phyloP scores from a whole-genome alignment of 2,113 vertebrate genomes.

The Limanda limanda region DNA sequence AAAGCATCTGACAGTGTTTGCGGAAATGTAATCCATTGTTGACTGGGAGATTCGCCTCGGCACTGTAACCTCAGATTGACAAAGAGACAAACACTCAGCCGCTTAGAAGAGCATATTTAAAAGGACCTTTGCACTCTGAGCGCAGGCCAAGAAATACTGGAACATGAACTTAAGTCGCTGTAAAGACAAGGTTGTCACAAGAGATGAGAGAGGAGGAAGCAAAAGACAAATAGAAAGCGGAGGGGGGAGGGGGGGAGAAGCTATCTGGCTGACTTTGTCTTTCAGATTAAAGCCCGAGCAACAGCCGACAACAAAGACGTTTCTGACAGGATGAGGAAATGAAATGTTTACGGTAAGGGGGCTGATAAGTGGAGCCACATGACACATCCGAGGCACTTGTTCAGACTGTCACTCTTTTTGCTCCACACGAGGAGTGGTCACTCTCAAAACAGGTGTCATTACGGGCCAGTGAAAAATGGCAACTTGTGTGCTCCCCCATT shows the following conservation, averaged over 20 bases:
- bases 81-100: slow-evolving; percentile 61
- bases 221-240: slow-evolving; percentile 65
- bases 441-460: slow-evolving; percentile 67
- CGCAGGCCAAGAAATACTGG: slow-evolving; percentile 58
- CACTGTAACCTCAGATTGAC: slow-evolving; percentile 65
- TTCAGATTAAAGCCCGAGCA: slow-evolving; percentile 83
- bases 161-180: slow-evolving; percentile 59
- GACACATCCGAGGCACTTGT: slow-evolving; percentile 62
- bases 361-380: slow-evolving; percentile 70
- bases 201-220: slow-evolving; percentile 62
- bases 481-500: slow-evolving; percentile 39
- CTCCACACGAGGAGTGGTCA: slow-evolving; percentile 44
- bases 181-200: slow-evolving; percentile 68
- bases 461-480: slow-evolving; percentile 58
- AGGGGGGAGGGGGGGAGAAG: slow-evolving; percentile 8
- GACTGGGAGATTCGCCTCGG: slow-evolving; percentile 63
- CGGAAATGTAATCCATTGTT: slow-evolving; percentile 65
- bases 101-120: slow-evolving; percentile 63
- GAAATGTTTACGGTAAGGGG: slow-evolving; percentile 80
- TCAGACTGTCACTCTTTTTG: slow-evolving; percentile 57
- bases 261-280: slow-evolving; percentile 80
- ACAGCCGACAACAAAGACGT: slow-evolving; percentile 76
- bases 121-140: slow-evolving; percentile 54
- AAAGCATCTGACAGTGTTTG: slow-evolving; percentile 58
- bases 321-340: slow-evolving; percentile 83